Evolutionary conservation across 2,113 vertebrate genomes (phyloP).

Genomic region (Lamprotornis superbus): DNA sequence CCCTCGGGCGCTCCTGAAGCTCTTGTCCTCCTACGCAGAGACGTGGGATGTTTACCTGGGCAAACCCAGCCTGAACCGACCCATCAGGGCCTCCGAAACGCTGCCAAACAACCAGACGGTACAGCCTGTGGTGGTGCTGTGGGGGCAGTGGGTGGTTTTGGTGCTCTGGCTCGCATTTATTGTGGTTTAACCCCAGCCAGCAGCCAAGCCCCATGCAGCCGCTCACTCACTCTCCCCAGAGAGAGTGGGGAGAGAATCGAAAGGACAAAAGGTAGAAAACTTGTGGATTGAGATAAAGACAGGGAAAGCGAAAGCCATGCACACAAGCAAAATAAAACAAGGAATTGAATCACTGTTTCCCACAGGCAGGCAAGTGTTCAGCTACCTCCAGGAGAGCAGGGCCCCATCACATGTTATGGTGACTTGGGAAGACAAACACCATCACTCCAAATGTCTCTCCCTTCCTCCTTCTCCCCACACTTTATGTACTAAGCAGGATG

Average conservation of each 20-base stretch:
- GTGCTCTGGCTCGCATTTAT: not conserved
- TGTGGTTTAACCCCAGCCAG: not conserved
- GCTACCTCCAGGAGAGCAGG: not conserved
- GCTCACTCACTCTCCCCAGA: not conserved
- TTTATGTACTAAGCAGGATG: not conserved
- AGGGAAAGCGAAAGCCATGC: not conserved
- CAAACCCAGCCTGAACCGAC: constrained; percentile 88
- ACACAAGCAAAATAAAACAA: not conserved
- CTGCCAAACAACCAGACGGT: constrained; percentile 84
- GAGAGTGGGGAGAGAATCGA: not conserved
- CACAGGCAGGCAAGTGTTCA: accelerated
- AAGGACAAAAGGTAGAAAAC: not conserved
- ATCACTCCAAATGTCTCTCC: not conserved
- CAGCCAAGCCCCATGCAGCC: not conserved
- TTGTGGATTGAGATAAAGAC: not conserved
- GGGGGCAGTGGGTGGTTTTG: not conserved
- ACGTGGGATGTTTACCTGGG: constrained; percentile 83
- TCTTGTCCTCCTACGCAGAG: constrained; percentile 77
- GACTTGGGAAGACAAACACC: not conserved
- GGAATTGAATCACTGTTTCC: not conserved
- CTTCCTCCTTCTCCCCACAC: not conserved
- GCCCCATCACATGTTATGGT: accelerated
- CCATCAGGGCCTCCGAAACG: constrained; percentile 81
- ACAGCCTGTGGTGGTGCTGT: not conserved
- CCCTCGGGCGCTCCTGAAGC: constrained; percentile 74